These are phyloP conservation scores for Burhinus bistriatus DNA, from an alignment of 2,113 vertebrate species.

Conservation along the genomic window DNA sequence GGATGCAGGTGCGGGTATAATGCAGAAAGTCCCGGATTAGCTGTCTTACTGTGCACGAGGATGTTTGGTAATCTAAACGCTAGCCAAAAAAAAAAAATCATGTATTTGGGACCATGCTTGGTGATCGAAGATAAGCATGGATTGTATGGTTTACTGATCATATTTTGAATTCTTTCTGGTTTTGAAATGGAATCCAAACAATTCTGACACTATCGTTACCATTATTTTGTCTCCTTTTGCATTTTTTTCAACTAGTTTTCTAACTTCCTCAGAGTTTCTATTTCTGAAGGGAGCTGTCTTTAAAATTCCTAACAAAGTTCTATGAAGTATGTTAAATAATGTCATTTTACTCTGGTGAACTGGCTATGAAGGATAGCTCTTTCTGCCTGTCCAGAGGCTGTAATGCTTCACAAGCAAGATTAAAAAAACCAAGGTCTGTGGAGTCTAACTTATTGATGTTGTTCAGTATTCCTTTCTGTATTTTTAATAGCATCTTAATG, in stretches of 20 bases:
- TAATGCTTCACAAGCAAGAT: not conserved
- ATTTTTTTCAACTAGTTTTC: not conserved
- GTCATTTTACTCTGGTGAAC: not conserved
- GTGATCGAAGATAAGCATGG: not conserved
- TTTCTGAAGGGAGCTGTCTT: not conserved
- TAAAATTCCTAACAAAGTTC: not conserved
- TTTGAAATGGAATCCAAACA: not conserved
- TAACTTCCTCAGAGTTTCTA: not conserved
- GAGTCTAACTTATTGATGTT: not conserved
- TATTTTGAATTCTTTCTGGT: not conserved
- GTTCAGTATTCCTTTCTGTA: not conserved
- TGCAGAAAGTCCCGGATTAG: not conserved
- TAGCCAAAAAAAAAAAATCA: not conserved
- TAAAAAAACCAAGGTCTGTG: not conserved
- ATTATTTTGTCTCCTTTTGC: not conserved
- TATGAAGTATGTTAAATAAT: not conserved
- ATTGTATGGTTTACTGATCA: not conserved
- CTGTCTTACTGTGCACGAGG: not conserved
- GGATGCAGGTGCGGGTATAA: not conserved
- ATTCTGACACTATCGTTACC: not conserved
- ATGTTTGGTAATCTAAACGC: not conserved
- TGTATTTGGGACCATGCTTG: not conserved
- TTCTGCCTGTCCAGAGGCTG: not conserved
- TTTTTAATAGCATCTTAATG: not conserved
- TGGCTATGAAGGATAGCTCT: not conserved